Evolutionary conservation across 2,113 vertebrate species (phyloP).

Genomic region (Zosterops lateralis): DNA sequence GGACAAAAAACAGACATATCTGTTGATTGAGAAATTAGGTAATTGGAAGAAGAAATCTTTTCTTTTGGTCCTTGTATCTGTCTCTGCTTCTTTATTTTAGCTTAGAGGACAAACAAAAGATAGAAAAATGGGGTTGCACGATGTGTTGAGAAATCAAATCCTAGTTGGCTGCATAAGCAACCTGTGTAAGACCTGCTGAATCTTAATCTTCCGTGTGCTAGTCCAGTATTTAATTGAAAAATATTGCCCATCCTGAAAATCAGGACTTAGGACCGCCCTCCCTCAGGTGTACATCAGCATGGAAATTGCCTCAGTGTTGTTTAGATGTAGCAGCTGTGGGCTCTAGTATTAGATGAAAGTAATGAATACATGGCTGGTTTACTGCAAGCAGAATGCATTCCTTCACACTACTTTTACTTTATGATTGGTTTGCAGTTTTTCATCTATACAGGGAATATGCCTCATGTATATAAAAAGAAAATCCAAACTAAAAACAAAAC

Average conservation of each 20-base stretch:
- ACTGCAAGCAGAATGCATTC: not conserved
- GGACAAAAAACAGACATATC: not conserved
- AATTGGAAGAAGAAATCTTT: not conserved
- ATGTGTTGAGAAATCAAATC: not conserved
- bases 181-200: not conserved
- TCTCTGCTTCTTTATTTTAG: not conserved
- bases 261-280: not conserved
- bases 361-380: not conserved
- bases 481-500: not conserved
- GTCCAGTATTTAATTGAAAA: slow-evolving; percentile 2
- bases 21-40: not conserved
- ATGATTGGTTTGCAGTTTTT: not conserved
- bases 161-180: not conserved
- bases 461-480: not conserved
- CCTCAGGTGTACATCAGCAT: not conserved
- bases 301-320: not conserved
- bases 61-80: not conserved
- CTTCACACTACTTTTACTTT: not conserved
- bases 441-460: not conserved
- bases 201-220: not conserved
- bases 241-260: slow-evolving; percentile 16
- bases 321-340: not conserved
- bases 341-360: not conserved
- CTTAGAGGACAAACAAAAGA: not conserved
- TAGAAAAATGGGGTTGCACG: not conserved